phyloP scores from a whole-genome alignment of 1,140 invertebrate species.

The Drosophila triauraria region DNA sequence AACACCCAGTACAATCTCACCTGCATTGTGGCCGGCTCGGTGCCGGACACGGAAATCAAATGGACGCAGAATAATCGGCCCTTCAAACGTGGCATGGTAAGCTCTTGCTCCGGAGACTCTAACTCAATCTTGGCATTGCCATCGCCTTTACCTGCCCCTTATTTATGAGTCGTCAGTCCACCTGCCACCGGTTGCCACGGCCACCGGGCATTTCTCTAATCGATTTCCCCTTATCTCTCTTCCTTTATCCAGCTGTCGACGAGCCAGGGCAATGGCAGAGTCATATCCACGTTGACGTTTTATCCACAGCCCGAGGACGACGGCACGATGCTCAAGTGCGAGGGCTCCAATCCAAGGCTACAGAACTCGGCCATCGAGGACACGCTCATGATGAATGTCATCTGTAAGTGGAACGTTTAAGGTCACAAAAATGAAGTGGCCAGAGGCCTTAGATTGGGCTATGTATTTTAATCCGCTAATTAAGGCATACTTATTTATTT shows the following conservation, averaged over 20 bases:
- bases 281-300: slow-evolving; percentile 92
- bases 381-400: slow-evolving; percentile 92
- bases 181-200: slow-evolving; percentile 26
- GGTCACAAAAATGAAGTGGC: neutral
- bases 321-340: slow-evolving; percentile 92
- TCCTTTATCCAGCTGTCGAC: slow-evolving; percentile 86
- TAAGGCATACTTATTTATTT: neutral
- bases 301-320: slow-evolving; percentile 93
- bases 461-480: neutral
- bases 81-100: slow-evolving; percentile 90
- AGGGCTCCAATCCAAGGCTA: slow-evolving; percentile 92
- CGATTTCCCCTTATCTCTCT: slow-evolving; percentile 63
- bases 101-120: slow-evolving; percentile 19
- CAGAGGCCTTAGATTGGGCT: too few species aligned
- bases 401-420: slow-evolving; percentile 89
- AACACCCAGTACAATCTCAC: slow-evolving; percentile 90
- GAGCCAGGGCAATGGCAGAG: slow-evolving; percentile 88
- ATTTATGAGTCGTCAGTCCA: slow-evolving; percentile 56
- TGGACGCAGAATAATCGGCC: slow-evolving; percentile 92
- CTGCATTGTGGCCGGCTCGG: slow-evolving; percentile 93
- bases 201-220: slow-evolving; percentile 71
- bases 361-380: slow-evolving; percentile 91
- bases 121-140: slow-evolving; percentile 31
- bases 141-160: slow-evolving; percentile 25
- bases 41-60: slow-evolving; percentile 92